These are phyloP conservation scores for Prenolepis imparis DNA, from an alignment of 2,888 invertebrate genomes.

Conservation along the genomic window DNA sequence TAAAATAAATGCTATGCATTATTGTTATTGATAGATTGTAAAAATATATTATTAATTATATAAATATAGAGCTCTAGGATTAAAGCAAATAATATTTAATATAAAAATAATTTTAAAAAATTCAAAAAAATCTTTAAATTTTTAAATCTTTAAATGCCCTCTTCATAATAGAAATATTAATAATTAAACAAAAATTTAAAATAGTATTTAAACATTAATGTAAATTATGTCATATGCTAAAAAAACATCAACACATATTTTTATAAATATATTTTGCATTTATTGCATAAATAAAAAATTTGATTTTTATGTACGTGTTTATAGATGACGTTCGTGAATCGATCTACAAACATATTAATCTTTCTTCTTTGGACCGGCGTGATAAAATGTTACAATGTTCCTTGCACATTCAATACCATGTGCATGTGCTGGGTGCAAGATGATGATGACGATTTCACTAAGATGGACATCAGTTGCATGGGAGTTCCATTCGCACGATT, in stretches of 20 bases:
- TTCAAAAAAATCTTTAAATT: neutral
- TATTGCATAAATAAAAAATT: neutral
- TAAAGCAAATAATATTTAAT: neutral
- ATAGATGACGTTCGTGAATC: constrained; percentile 61
- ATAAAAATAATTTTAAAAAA: neutral
- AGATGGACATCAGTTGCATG: constrained; percentile 89
- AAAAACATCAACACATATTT: neutral
- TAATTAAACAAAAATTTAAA: neutral
- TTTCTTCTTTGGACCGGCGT: constrained; percentile 41
- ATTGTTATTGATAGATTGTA: neutral
- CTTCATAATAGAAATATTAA: neutral
- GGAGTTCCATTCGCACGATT: constrained; percentile 92
- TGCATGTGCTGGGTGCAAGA: constrained; percentile 90
- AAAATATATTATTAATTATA: neutral
- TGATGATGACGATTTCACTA: constrained; percentile 83
- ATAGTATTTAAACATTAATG: neutral
- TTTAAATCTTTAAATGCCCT: neutral
- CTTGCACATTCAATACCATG: constrained; percentile 90
- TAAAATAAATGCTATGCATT: neutral
- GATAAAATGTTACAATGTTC: constrained; percentile 85
- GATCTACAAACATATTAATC: constrained; percentile 41
- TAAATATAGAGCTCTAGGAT: neutral
- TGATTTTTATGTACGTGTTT: neutral
- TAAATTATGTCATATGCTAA: neutral
- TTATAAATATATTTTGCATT: neutral